Evolutionary conservation across 2,888 invertebrate species (phyloP), one percentile per base, ranked within the genome.

Genomic region (Trissoscelio sp.): DNA sequence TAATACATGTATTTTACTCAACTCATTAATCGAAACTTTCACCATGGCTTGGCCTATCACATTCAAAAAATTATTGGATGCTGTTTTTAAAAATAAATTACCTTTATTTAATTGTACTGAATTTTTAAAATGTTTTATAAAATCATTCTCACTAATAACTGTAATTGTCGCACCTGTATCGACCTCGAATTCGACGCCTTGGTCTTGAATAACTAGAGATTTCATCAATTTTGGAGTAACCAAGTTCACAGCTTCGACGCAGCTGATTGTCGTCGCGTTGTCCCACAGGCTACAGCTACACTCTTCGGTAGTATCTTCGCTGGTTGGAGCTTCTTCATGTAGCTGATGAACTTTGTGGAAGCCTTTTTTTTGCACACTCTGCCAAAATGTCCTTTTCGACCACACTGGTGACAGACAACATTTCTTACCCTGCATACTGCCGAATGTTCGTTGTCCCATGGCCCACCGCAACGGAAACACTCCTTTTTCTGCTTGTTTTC

Each of bases 81-180:
- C 55, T 11, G 62, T 18, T 53, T 55, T 60, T 9, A 78, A 62
- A 2, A 11, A 34, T n/a, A 70, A 20, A 11, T 60, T 20, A 37
- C 62, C 53, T n/a, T 55, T 14, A 20, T 70, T 11, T 16, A 70
- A 55, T 22, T 53, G 1, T 24, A 58, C 14, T 12, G 39, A 31
- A 58, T 62, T 42, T 24, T 14, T 12, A 34, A 70, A 78, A 20
- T 55, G 18, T 46, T 53, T 60, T 1, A 12, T 0, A 53, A 69
- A 78, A 51, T 60, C 20, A 37, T 18, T 31, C 58, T 66, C 11
- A 7, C 48, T 42, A 44, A 48, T 64, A 20, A 72, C 46, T 34
- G 73, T 48, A 20, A 75, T 66, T 0, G 66, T 60, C 7, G 75
- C 75, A 14, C 72, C 75, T 22, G 79, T 60, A 37, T 67, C 72